phyloP scores from a whole-genome alignment of 1,140 invertebrate genomes.

The Galleria mellonella region DNA sequence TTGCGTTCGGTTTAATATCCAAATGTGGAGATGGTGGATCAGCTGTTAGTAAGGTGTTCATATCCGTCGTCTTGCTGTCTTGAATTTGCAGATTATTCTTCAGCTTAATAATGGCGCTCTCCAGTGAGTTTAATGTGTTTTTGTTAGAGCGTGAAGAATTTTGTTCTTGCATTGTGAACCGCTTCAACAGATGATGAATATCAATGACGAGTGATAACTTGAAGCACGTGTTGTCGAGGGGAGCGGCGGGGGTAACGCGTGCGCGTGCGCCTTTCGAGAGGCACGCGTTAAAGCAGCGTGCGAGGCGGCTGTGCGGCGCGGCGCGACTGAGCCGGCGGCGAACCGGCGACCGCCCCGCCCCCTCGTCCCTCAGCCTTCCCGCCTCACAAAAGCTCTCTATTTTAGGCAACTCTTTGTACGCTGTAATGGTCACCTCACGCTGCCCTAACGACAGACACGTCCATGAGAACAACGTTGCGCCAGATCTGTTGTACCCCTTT shows the following conservation, averaged over 20 bases:
- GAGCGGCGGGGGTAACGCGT: constrained; percentile 40
- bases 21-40: constrained; percentile 45
- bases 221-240: constrained; percentile 40
- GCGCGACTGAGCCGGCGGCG: constrained; percentile 65
- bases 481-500: constrained; percentile 64
- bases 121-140: constrained; percentile 61
- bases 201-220: constrained; percentile 5
- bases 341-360: constrained; percentile 61
- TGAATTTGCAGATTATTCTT: constrained; percentile 72
- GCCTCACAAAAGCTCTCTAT: constrained; percentile 71
- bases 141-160: constrained; percentile 58
- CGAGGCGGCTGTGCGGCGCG: constrained; percentile 57
- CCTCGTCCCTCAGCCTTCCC: constrained; percentile 48
- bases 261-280: constrained; percentile 49
- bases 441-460: constrained; percentile 68
- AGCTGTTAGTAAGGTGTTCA: constrained; percentile 51
- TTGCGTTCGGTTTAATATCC: constrained; percentile 52
- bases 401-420: constrained; percentile 72
- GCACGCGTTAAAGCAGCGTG: constrained; percentile 48
- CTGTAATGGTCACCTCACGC: constrained; percentile 72
- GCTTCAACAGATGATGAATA: constrained; percentile 15
- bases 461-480: constrained; percentile 66
- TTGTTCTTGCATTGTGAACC: constrained; percentile 64
- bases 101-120: constrained; percentile 71
- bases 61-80: constrained; percentile 60